Percentiles rank a stretch among this genome's conserved stretches.
Evolutionary conservation across 2,113 vertebrate species (phyloP).

Genomic region (Dromas ardeola): DNA sequence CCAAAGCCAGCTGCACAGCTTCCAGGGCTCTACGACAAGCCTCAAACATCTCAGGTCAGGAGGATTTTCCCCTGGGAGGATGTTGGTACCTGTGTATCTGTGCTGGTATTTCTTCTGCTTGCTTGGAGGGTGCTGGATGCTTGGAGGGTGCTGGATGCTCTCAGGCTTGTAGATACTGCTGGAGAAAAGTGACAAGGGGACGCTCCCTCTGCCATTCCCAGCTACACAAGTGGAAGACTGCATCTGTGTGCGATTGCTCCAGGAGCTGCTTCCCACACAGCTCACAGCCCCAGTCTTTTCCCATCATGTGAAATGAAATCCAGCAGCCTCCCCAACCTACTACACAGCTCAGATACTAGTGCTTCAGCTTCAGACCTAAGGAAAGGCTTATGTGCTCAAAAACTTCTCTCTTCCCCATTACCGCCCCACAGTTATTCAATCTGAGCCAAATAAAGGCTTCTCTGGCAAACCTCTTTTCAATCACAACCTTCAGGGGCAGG

Average conservation of each 20-base stretch:
- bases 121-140: neutral
- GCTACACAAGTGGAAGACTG: neutral
- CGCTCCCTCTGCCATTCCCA: neutral
- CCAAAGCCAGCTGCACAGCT: neutral
- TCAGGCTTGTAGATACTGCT: neutral
- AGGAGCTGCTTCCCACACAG: neutral
- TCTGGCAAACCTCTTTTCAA: neutral
- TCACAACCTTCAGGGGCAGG: neutral
- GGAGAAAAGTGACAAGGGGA: neutral
- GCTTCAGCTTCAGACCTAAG: neutral
- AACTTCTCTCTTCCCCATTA: neutral
- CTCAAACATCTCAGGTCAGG: neutral
- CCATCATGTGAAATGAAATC: neutral
- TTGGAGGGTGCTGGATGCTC: neutral
- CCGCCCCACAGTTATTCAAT: fast-evolving
- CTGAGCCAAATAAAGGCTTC: neutral
- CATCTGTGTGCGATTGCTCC: neutral
- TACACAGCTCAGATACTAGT: neutral
- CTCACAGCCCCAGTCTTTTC: neutral
- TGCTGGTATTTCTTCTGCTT: neutral
- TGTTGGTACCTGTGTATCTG: fast-evolving
- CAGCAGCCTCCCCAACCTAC: neutral
- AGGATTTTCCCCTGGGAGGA: neutral
- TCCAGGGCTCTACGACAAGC: neutral
- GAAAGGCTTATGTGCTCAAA: neutral